Evolutionary conservation across 2,888 invertebrate genomes (phyloP).

Genomic region (Myathropa florea): DNA sequence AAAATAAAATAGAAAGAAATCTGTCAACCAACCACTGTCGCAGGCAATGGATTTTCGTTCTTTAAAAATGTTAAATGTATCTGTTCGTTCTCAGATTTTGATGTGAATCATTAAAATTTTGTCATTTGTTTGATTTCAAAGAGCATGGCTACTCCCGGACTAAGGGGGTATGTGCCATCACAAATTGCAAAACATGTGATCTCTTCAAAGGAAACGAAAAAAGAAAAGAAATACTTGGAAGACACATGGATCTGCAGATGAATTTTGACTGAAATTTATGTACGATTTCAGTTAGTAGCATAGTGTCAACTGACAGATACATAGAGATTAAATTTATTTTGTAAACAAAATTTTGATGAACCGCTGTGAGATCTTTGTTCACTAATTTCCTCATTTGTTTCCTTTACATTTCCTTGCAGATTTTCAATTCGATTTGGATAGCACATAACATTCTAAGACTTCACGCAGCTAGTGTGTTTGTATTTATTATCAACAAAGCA

Average conservation of each 20-base stretch:
- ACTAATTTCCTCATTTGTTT: slow-evolving; percentile 13
- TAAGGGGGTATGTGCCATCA: not conserved
- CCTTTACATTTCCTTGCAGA: slow-evolving; percentile 74
- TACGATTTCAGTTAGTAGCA: slow-evolving; percentile 39
- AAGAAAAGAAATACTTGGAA: not conserved
- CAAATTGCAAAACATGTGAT: slow-evolving; percentile 42
- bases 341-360: slow-evolving; percentile 38
- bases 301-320: slow-evolving; percentile 38
- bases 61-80: slow-evolving; percentile 17
- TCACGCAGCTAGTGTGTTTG: slow-evolving; percentile 72
- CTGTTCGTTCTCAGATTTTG: slow-evolving; percentile 41
- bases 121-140: slow-evolving; percentile 62
- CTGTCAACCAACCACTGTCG: slow-evolving; percentile 31
- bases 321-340: slow-evolving; percentile 18
- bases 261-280: slow-evolving; percentile 48
- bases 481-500: slow-evolving; percentile 37
- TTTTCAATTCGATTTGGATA: slow-evolving; percentile 80
- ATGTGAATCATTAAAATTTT: slow-evolving; percentile 66
- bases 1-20: slow-evolving; percentile 19
- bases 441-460: slow-evolving; percentile 77
- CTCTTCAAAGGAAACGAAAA: not conserved
- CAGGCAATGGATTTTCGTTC: slow-evolving; percentile 12
- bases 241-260: slow-evolving; percentile 47
- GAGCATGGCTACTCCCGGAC: slow-evolving; percentile 4
- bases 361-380: not conserved